Conservation (phyloP, 2,113 vertebrate species). For the Agelaius tricolor region DNA sequence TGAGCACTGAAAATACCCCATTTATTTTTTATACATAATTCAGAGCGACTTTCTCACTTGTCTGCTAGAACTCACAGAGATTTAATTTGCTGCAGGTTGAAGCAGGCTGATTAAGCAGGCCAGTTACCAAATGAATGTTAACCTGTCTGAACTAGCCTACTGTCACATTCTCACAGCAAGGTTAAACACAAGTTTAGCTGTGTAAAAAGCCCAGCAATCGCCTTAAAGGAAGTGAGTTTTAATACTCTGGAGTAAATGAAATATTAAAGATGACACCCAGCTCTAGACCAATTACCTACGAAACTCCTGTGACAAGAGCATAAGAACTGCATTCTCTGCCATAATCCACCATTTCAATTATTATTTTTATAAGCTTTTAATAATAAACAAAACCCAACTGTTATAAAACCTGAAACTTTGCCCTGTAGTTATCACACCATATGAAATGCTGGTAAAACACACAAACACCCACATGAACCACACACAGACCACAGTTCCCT, state of each 20-base stretch:
- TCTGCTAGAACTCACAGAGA: conserved; percentile 71
- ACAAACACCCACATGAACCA: background rate
- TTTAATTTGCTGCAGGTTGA: conserved; percentile 79
- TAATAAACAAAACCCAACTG: conserved; percentile 48
- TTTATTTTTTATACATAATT: conserved; percentile 70
- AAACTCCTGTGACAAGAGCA: conserved; percentile 61
- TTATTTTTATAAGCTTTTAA: conserved; percentile 28
- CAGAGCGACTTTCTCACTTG: conserved; percentile 64
- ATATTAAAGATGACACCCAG: conserved; percentile 65
- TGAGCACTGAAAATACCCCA: conserved; percentile 59
- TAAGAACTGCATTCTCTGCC: conserved; percentile 45
- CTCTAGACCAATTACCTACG: conserved; percentile 74
- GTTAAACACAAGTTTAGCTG: conserved; percentile 82
- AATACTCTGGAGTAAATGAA: conserved; percentile 66
- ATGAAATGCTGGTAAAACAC: background rate
- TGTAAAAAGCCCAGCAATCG: conserved; percentile 16
- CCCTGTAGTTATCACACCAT: background rate
- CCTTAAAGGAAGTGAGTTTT: conserved; percentile 75
- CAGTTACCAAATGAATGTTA: conserved; percentile 74
- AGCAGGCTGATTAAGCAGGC: conserved; percentile 79
- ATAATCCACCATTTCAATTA: conserved; percentile 32
- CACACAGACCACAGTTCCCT: background rate
- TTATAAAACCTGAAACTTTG: conserved; percentile 42
- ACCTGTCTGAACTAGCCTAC: conserved; percentile 81
- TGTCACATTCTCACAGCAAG: conserved; percentile 76